phyloP scores from a whole-genome alignment of 2,113 vertebrate species.

The Crotophaga sulcirostris region DNA sequence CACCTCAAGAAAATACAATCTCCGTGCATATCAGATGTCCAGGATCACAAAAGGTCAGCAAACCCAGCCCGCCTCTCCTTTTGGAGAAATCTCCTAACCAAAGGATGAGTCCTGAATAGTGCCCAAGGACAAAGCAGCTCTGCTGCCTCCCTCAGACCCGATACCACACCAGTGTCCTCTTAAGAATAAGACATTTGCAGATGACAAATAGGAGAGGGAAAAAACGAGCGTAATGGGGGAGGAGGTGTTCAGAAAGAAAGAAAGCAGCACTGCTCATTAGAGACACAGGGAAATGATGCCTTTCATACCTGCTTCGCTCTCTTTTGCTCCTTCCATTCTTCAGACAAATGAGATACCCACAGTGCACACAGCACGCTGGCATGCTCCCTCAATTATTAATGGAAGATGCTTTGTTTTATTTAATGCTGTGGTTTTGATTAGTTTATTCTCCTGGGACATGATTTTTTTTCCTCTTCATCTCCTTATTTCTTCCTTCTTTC shows the following conservation, averaged over 20 bases:
- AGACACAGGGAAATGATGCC: not conserved
- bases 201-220: slow-evolving; percentile 27
- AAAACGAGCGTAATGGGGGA: not conserved
- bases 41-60: not conserved
- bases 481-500: not conserved
- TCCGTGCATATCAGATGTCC: fast-evolving
- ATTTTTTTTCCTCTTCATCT: not conserved
- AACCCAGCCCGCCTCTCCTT: not conserved
- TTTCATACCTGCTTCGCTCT: not conserved
- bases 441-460: not conserved
- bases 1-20: not conserved
- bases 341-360: slow-evolving; percentile 15
- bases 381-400: slow-evolving; percentile 57
- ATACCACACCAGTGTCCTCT: not conserved
- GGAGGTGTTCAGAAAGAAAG: not conserved
- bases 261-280: slow-evolving; percentile 31
- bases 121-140: not conserved
- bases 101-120: not conserved
- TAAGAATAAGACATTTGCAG: not conserved
- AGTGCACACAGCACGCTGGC: fast-evolving
- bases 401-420: slow-evolving; percentile 58
- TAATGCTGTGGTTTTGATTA: slow-evolving; percentile 32
- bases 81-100: not conserved
- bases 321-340: slow-evolving; percentile 39
- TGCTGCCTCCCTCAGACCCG: not conserved